Percentiles rank a stretch among this genome's conserved stretches.
phyloP scores from a whole-genome alignment of 1,140 invertebrate genomes.

The Nasonia giraulti region DNA sequence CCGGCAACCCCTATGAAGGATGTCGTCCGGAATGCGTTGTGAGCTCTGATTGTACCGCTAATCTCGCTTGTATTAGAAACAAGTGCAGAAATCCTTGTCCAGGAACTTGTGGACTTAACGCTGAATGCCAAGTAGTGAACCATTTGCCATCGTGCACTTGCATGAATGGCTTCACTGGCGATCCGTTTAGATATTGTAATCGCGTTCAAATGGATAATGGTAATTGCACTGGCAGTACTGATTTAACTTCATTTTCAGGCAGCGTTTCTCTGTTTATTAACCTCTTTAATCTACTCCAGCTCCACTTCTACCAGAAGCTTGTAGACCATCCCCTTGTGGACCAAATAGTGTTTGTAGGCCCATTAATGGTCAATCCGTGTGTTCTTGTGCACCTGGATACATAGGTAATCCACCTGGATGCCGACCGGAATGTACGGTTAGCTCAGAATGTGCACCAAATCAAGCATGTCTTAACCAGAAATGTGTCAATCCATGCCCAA shows the following conservation, averaged over 20 bases:
- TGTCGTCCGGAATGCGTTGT: constrained; percentile 73
- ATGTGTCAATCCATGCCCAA: constrained; percentile 81
- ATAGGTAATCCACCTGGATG: constrained; percentile 78
- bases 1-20: constrained; percentile 63
- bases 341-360: constrained; percentile 68
- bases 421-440: constrained; percentile 78
- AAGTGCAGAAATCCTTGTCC: constrained; percentile 74
- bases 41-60: constrained; percentile 71
- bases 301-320: constrained; percentile 62
- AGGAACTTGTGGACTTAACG: constrained; percentile 73
- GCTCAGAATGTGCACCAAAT: constrained; percentile 78
- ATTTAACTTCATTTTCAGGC: constrained; percentile 60
- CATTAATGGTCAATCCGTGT: constrained; percentile 61
- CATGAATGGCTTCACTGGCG: constrained; percentile 72
- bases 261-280: neutral
- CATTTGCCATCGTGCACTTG: constrained; percentile 74
- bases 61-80: constrained; percentile 73
- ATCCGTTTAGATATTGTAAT: constrained; percentile 69
- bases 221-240: constrained; percentile 54
- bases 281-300: neutral
- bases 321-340: constrained; percentile 72
- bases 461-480: constrained; percentile 79
- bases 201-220: neutral
- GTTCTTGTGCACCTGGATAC: constrained; percentile 80
- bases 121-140: constrained; percentile 68